Base-by-base conservation (phyloP, 2,888 invertebrate species). In the Acleris cristana region DNA sequence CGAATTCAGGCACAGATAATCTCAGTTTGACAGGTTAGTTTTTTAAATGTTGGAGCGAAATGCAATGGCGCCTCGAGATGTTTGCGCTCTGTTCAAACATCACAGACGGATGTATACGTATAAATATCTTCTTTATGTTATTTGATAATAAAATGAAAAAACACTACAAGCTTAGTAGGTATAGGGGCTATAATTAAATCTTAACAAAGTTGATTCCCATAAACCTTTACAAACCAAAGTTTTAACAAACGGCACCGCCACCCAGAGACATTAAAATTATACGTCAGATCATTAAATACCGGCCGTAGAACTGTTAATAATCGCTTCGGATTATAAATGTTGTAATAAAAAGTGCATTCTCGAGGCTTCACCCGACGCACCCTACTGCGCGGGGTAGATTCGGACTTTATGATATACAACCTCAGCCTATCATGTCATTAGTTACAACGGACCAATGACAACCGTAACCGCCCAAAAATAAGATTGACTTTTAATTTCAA, bases 341-440 rank as follows among this genome's bases (percentile, higher is more conserved):
- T 79, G 79, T 79, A 81, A 84, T 85, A 87, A 87, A 89, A 88
- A 87, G 83, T 74, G 79, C 85, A 88, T 89, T 89, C 87, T 82
- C 85, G 81, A 77, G 40, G 40, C 14, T 40, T 40, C 40, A 40
- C 40, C 79, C 79, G 74, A 73, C 74, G 85, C 81, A 85, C 80
- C 90, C 90, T 86, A 88, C 89, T 87, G 90, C 62, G 90, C 80
- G 81, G 85, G 84, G 83, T 81, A 78, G 80, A 78, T 78, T 77
- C 76, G 75, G 74, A 74, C 76, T 78, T 76, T 76, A 77, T 81
- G 82, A 84, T 66, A 54, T 64, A 66, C 62, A 48, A 23, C 40
- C 64, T 48, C 19, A 48, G 48, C 48, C 48, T 48, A 21, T 23
- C 44, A 5, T 18, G 21, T 30, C 21, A 45, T 40, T 44, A 19